phyloP scores from a whole-genome alignment of 2,888 invertebrate species.

The Dorcus hopei region DNA sequence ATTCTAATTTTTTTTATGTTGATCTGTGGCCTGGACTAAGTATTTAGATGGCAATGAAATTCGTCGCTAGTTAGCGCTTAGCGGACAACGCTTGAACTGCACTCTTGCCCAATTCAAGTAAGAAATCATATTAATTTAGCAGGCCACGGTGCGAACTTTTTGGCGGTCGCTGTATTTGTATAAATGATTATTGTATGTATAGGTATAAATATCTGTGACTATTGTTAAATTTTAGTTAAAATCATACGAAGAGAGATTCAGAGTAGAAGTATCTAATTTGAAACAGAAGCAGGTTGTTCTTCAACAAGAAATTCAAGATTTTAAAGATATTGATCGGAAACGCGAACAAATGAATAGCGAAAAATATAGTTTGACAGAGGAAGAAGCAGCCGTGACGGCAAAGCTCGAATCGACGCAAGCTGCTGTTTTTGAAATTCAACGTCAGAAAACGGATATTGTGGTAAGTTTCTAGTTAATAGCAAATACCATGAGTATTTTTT shows the following conservation, averaged over 20 bases:
- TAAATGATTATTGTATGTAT: no score
- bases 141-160: no score
- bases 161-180: no score
- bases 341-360: slow-evolving; percentile 21
- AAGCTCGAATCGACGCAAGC: slow-evolving; percentile 24
- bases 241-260: slow-evolving; percentile 15
- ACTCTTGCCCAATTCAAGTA: no score
- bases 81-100: no score
- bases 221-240: slow-evolving; percentile 2
- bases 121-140: no score
- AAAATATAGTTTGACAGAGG: slow-evolving; percentile 16
- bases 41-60: no score
- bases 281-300: slow-evolving; percentile 18
- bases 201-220: no score
- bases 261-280: slow-evolving; percentile 19
- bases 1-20: no score
- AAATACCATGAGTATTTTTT: no score
- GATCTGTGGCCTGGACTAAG: no score
- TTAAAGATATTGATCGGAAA: slow-evolving; percentile 21
- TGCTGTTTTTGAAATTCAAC: slow-evolving; percentile 26
- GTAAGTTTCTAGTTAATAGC: slow-evolving; percentile 15
- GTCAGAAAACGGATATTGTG: slow-evolving; percentile 23
- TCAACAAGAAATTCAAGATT: slow-evolving; percentile 18
- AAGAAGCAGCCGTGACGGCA: slow-evolving; percentile 18
- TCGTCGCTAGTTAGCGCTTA: no score